phyloP scores from a whole-genome alignment of 2,797 vertebrate genomes.

The Mus minutoides region DNA sequence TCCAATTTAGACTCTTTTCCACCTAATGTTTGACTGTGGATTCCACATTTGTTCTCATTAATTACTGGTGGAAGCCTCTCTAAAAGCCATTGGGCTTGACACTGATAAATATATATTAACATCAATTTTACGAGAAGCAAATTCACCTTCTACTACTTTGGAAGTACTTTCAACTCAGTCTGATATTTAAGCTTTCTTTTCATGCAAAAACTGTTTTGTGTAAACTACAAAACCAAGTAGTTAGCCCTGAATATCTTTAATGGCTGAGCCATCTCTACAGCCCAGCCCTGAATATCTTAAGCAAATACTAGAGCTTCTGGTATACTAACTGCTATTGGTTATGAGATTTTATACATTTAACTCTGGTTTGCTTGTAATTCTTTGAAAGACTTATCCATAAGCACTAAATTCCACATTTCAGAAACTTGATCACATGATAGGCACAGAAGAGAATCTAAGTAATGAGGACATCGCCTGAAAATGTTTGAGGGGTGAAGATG shows the following conservation, averaged over 20 bases:
- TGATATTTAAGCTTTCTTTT: background rate
- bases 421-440: background rate
- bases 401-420: constrained; percentile 43
- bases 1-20: background rate
- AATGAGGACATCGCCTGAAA: background rate
- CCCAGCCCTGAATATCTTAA: background rate
- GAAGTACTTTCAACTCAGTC: constrained; percentile 1
- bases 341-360: background rate
- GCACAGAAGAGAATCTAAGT: background rate
- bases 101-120: background rate
- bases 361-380: background rate
- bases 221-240: constrained; percentile 5
- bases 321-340: background rate
- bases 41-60: background rate
- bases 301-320: constrained; percentile 15
- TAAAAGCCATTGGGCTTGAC: background rate
- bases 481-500: background rate
- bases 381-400: constrained; percentile 13
- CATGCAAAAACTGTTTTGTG: constrained; percentile 15
- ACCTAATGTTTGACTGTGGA: background rate
- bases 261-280: too few species aligned
- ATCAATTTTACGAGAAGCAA: constrained; percentile 35
- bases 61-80: background rate
- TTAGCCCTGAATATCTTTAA: background rate
- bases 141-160: constrained; percentile 50